A percentile compares a stretch with the other conserved stretches of the same genome.
These are phyloP conservation scores for Gari tellinella DNA, from an alignment of 2,888 invertebrate genomes.

Conservation along the genomic window DNA sequence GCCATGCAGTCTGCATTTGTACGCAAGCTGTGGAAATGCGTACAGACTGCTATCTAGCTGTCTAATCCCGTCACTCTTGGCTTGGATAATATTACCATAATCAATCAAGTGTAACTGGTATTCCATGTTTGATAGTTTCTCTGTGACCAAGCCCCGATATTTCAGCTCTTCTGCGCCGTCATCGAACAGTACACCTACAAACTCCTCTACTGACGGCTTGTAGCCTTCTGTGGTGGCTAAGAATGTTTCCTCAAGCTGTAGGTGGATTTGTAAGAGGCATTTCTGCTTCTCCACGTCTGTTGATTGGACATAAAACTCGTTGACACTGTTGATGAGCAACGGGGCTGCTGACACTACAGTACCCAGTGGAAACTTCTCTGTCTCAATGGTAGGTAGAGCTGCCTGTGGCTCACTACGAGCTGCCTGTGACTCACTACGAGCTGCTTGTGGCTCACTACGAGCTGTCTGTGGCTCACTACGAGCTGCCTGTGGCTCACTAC, in stretches of 20 bases:
- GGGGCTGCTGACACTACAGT: slow-evolving; percentile 21
- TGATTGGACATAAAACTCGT: slow-evolving; percentile 35
- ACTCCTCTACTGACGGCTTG: slow-evolving; percentile 53
- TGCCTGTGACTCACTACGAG: neutral
- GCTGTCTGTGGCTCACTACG: neutral
- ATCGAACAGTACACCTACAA: slow-evolving; percentile 55
- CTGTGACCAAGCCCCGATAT: slow-evolving; percentile 74
- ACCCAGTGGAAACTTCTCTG: slow-evolving; percentile 11
- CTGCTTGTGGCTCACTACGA: neutral
- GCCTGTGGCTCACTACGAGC: neutral
- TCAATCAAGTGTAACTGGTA: slow-evolving; percentile 77
- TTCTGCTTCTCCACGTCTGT: slow-evolving; percentile 37
- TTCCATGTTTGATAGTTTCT: slow-evolving; percentile 44
- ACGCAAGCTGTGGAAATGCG: slow-evolving; percentile 59
- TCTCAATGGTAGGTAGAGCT: neutral
- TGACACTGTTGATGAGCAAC: slow-evolving; percentile 43
- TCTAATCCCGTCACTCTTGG: slow-evolving; percentile 50
- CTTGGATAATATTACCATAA: slow-evolving; percentile 77
- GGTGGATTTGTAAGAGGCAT: slow-evolving; percentile 30
- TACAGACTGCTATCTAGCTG: slow-evolving; percentile 50
- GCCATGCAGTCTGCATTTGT: slow-evolving; percentile 57
- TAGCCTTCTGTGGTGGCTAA: slow-evolving; percentile 18
- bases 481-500: neutral
- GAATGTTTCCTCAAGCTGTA: slow-evolving; percentile 27
- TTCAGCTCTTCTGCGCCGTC: slow-evolving; percentile 65